Evolutionary conservation across 1,140 invertebrate species (phyloP), one percentile per base, ranked within the genome.

Genomic region (Agrilus planipennis): DNA sequence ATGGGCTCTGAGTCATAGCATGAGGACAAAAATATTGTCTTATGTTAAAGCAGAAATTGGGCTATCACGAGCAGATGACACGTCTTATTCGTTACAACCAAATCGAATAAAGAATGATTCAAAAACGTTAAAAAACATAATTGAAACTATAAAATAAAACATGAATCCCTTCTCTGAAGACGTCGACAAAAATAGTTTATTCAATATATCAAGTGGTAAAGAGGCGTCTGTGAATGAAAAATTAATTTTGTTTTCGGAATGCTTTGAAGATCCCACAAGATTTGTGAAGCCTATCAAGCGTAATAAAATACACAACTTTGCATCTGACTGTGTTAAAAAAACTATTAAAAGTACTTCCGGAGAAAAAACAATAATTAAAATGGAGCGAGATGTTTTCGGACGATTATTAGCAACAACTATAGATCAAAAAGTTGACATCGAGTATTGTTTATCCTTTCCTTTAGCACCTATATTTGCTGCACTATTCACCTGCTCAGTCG

Each of bases 281-380:
- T 58, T 57, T 18, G 45, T 50, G 15, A 55, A 55, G 49, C 41
- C 39, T 9, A 57, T 54, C 19, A 47, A 45, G 46, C 51, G 46
- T 17, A 57, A 52, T 31, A 55, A 55, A 52, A 55, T 54, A 38
- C 19, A 28, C 7, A 55, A 54, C 47, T 58, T 57, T 45, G 49
- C 53, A 36, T 54, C 47, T 45, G 39, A 48, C 41, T 41, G 19
- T 43, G 16, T 19, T 6, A 47, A 12, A 27, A 48, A 50, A 42
- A 28, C 22, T 39, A 18, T 34, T 11, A 41, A 20, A 9, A 51
- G 21, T 25, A 40, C 28, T 42, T 31, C 45, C 28, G 41, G 36
- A 18, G 20, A 47, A 10, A 45, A 56, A 18, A 46, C 45, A 40
- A 35, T 45, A 34, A 22, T 57, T 7, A 56, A 54, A 55, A 57